Evolutionary conservation across 2,888 invertebrate species (phyloP), one percentile per base, ranked within the genome.

Genomic region (Platynereis dumerilii): DNA sequence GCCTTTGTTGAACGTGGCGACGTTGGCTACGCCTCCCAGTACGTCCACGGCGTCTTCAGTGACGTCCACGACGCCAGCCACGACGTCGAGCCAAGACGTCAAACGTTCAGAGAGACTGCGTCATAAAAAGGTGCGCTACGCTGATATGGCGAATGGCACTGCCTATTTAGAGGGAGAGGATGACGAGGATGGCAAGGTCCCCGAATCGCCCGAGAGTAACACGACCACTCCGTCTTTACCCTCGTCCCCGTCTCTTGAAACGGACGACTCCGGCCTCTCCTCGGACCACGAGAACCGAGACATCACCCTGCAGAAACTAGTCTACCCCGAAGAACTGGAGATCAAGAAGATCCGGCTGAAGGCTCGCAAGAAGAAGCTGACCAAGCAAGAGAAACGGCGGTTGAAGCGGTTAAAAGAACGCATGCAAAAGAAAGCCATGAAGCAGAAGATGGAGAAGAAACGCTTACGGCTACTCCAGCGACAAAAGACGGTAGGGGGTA

Each of bases 91-190:
- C 12, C 20, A 26, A 22, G 67, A 68, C 28, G 42, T 68, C n/a
- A 70, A 70, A 52, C 62, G 78, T 1, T 70, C 72, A 0, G 58
- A 53, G 12, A 52, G 71, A 10, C 74, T 80, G 5, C 65, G 80
- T 2, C 78, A 80, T 69, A 80, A 80, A 69, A 81, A 81, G 64
- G 76, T 81, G 20, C 77, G 77, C 67, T 81, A 80, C 60, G 68
- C 79, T 2, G 78, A 78, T 66, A 71, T 81, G 73, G 64, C 78
- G 39, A 74, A 76, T 27, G 81, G 80, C 17, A 57, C 42, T 59
- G 53, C 34, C 29, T 39, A 58, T 34, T 26, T 44, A 5, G 64
- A 64, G 39, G 45, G 28, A 2, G 29, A 58, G 3, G 39, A 34
- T 10, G 66, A 54, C 26, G 12, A 20, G 20, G 45, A 45, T 2